phyloP scores from a whole-genome alignment of 2,113 vertebrate genomes.

The Lepisosteus osseus region DNA sequence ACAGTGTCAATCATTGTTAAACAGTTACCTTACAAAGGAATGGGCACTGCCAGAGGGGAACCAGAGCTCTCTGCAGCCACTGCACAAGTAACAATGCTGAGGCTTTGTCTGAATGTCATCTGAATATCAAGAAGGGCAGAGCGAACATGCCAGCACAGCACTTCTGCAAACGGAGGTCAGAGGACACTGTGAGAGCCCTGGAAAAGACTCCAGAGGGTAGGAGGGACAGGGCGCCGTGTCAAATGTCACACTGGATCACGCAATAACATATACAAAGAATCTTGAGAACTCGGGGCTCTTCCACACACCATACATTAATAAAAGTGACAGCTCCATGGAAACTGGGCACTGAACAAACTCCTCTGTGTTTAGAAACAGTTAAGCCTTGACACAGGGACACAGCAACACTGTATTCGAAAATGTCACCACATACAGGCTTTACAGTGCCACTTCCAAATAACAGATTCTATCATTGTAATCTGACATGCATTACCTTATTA shows the following conservation, averaged over 20 bases:
- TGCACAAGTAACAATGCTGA: constrained; percentile 35
- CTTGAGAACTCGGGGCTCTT: constrained; percentile 20
- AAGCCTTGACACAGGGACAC: no score
- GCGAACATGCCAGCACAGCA: background rate
- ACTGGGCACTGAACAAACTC: constrained; percentile 1
- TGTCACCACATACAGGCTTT: no score
- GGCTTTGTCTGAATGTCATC: constrained; percentile 39
- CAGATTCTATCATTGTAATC: no score
- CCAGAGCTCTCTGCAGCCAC: background rate
- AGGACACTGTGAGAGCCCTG: constrained; percentile 35
- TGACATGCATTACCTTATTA: no score
- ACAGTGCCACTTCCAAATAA: no score
- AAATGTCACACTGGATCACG: constrained; percentile 33
- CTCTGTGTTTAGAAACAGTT: no score
- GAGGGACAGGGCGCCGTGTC: constrained; percentile 42
- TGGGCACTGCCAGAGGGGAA: background rate
- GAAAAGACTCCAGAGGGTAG: constrained; percentile 1
- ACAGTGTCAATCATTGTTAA: background rate
- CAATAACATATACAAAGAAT: constrained; percentile 29
- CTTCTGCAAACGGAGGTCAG: constrained; percentile 38
- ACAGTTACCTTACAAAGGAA: background rate
- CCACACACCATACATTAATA: constrained; percentile 30
- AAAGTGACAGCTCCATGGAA: constrained; percentile 13
- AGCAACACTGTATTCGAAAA: no score
- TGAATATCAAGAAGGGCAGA: constrained; percentile 42